Evolutionary conservation across 2,888 invertebrate species (phyloP), one percentile per base, ranked within the genome.

Genomic region (Cylloceria caligata): DNA sequence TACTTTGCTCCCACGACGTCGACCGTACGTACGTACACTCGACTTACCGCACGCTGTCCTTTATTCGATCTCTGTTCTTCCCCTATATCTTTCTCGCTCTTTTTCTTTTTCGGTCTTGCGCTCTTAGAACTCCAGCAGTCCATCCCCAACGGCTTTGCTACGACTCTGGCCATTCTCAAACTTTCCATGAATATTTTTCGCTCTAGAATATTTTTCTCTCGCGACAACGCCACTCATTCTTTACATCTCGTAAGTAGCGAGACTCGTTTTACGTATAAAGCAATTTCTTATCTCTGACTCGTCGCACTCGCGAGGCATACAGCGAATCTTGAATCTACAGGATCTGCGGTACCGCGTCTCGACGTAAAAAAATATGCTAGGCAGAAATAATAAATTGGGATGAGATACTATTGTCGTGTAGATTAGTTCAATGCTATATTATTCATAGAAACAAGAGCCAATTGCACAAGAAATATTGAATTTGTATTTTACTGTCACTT

Each of bases 1-100:
- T 71, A 71, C 57, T 71, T 71, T 30, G 45, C 57, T 71, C 55
- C 19, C 42, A 45, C 45, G 71, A 71, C 71, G 71, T 57, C 57
- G 71, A 60, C 11, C 71, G 57, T 71, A 71, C 39, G 55, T 69
- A 71, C n/a, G n/a, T 0, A 24, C 13, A n/a, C 55, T 42, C 69
- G 52, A 6, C 34, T 30, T 16, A 3, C n/a, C 57, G 16, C 16
- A 2, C 57, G 16, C 5, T 16, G 57, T 57, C 30, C 57, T 34
- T 34, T 57, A 34, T 16, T 34, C 34, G 34, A 57, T 16, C 57
- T 57, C 34, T 30, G 34, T 57, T 0, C 57, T 34, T 30, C 6
- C 11, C 9, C 0, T 16, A 5, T 49, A 7, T 11, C 1, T 24
- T 2, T 52, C 52, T 52, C 52, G 0, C 52, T 24, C 27, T 68